Percentiles rank a stretch among this genome's conserved stretches.
phyloP scores from a whole-genome alignment of 2,888 invertebrate genomes.

The Podotricha telesiphe region DNA sequence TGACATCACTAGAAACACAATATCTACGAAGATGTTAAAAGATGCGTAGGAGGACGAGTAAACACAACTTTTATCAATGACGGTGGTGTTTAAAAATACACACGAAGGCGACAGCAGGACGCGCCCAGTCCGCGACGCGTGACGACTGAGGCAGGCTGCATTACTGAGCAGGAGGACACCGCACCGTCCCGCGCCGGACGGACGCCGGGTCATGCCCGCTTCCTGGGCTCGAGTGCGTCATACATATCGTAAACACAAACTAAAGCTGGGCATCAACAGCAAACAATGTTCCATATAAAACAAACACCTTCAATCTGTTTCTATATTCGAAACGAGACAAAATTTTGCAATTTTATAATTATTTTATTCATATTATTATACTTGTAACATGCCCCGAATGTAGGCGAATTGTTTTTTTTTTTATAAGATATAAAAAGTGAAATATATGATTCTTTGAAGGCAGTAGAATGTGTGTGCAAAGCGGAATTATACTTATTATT shows the following conservation, averaged over 20 bases:
- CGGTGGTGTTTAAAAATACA: slow-evolving; percentile 76
- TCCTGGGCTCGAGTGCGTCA: slow-evolving; percentile 71
- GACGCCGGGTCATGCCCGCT: slow-evolving; percentile 63
- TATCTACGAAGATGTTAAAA: slow-evolving; percentile 8
- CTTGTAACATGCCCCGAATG: neutral
- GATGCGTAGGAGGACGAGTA: slow-evolving; percentile 48
- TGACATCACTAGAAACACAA: slow-evolving; percentile 21
- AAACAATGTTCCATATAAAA: slow-evolving; percentile 24
- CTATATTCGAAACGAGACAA: neutral
- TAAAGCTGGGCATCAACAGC: slow-evolving; percentile 35
- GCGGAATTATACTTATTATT: neutral
- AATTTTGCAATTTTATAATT: too few species aligned
- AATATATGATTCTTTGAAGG: neutral
- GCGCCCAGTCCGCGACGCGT: slow-evolving; percentile 68
- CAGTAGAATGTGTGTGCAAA: neutral
- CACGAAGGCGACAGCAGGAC: slow-evolving; percentile 75
- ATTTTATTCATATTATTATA: too few species aligned
- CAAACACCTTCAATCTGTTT: neutral
- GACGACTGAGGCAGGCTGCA: slow-evolving; percentile 58
- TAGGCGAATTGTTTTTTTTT: neutral
- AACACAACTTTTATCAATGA: slow-evolving; percentile 70
- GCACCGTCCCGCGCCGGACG: slow-evolving; percentile 59
- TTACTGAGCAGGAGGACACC: slow-evolving; percentile 44
- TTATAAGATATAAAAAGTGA: neutral
- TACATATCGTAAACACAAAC: slow-evolving; percentile 63